Percentiles rank a stretch among this genome's conserved stretches.
Conservation (phyloP, 2,797 vertebrate species). For the Myripristis jacobus region DNA sequence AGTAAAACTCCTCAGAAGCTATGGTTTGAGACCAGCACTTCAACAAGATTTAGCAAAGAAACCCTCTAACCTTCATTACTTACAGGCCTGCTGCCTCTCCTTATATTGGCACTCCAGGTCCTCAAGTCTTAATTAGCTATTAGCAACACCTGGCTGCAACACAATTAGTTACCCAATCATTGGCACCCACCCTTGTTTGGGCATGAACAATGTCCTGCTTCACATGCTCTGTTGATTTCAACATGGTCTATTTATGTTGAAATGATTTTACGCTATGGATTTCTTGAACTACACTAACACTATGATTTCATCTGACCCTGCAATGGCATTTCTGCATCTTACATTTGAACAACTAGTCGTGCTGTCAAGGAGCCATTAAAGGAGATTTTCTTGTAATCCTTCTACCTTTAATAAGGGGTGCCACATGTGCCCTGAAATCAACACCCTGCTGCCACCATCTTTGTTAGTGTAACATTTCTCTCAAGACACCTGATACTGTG, state of each 20-base stretch:
- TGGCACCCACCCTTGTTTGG: slow-evolving; percentile 8
- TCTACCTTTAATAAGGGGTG: neutral
- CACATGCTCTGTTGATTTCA: neutral
- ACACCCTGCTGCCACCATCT: slow-evolving; percentile 32
- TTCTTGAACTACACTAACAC: neutral
- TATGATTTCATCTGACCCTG: neutral
- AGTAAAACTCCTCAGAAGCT: slow-evolving; percentile 16
- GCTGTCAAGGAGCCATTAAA: neutral
- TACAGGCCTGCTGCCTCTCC: neutral
- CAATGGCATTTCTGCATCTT: too few species aligned
- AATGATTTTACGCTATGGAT: neutral
- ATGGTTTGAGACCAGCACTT: neutral
- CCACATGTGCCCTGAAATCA: slow-evolving; percentile 35
- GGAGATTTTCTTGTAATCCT: neutral
- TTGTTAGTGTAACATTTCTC: slow-evolving; percentile 51
- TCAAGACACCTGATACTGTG: slow-evolving; percentile 41
- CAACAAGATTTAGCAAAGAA: neutral
- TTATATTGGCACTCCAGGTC: slow-evolving; percentile 14
- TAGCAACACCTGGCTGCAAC: slow-evolving; percentile 46
- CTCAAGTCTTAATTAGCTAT: slow-evolving; percentile 8
- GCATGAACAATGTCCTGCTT: neutral
- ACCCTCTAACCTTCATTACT: neutral
- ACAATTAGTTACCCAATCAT: slow-evolving; percentile 41
- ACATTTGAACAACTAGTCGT: too few species aligned
- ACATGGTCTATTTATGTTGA: too few species aligned